Base-by-base conservation (phyloP, 1,140 invertebrate genomes). In the Drosophila bocqueti region DNA sequence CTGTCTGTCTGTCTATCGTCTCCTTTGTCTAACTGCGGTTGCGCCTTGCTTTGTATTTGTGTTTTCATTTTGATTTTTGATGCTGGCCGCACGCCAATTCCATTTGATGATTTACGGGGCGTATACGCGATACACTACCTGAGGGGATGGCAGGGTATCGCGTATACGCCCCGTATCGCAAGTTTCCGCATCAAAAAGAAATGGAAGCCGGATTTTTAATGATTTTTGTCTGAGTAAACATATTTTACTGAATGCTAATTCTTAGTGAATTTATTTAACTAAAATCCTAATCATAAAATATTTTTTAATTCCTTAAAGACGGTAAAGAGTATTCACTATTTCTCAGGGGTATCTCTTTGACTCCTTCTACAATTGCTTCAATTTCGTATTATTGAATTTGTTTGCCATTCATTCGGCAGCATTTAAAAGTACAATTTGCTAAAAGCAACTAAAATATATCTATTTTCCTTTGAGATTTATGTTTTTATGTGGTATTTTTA, bases 11-110 rank as follows among this genome's bases (percentile, higher is more conserved):
- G 79, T 78, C 47, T 42, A 26, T 57, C 73, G 60, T 63, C 68
- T 84, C 55, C 61, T 84, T 84, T 89, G 83, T 87, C 81, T 89
- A 89, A 89, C 81, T 83, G 83, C 50, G 84, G 80, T 83, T 77
- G 73, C 71, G 60, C 76, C 77, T 75, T 87, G 63, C 76, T 84
- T 81, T 86, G 73, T 84, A 50, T 85, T 85, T 68, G 65, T 60
- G 55, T 75, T 82, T 82, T 76, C 75, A 73, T 72, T 80, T 82
- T 52, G 65, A 71, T 52, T 76, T 80, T 82, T 55, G 68, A 71
- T 57, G 79, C 81, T 89, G 84, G 84, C 85, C 67, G 74, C 63
- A 60, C 64, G 84, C 84, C 85, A 89, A 89, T 57, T 65, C 42
- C 49, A 52, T 46, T 46, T 21, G 16, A 64, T 52, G 49, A 74